phyloP scores from a whole-genome alignment of 2,797 vertebrate species.

The Macrochelys suwanniensis region DNA sequence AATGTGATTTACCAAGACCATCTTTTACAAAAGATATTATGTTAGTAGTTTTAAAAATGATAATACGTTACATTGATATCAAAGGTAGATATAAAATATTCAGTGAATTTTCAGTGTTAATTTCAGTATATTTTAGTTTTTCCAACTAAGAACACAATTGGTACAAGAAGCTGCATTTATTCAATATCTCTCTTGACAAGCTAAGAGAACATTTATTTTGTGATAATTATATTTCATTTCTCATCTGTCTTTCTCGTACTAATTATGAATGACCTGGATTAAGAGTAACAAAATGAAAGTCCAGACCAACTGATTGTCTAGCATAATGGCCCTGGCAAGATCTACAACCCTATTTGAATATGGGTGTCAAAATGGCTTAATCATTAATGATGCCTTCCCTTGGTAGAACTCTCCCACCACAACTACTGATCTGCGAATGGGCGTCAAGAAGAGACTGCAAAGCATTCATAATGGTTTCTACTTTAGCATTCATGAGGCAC shows the following conservation, averaged over 20 bases:
- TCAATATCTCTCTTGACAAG: neutral
- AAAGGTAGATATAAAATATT: neutral
- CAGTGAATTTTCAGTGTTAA: neutral
- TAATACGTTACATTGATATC: neutral
- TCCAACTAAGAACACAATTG: neutral
- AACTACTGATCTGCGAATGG: neutral
- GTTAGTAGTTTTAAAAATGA: neutral
- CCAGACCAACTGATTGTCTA: neutral
- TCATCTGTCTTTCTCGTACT: neutral
- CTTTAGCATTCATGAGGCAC: neutral
- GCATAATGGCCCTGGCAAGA: neutral
- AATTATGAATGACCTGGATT: neutral
- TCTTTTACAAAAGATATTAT: neutral
- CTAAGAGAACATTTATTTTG: neutral
- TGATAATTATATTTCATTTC: neutral
- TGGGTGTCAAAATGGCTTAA: neutral
- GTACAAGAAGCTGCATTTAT: neutral
- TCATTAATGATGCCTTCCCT: neutral
- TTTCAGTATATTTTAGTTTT: neutral
- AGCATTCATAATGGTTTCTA: neutral
- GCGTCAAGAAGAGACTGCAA: neutral
- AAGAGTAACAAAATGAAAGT: neutral
- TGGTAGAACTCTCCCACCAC: neutral
- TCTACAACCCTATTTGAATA: neutral
- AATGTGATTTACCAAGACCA: neutral